Conservation (phyloP, 2,113 vertebrate genomes). For the Podarcis cretensis region DNA sequence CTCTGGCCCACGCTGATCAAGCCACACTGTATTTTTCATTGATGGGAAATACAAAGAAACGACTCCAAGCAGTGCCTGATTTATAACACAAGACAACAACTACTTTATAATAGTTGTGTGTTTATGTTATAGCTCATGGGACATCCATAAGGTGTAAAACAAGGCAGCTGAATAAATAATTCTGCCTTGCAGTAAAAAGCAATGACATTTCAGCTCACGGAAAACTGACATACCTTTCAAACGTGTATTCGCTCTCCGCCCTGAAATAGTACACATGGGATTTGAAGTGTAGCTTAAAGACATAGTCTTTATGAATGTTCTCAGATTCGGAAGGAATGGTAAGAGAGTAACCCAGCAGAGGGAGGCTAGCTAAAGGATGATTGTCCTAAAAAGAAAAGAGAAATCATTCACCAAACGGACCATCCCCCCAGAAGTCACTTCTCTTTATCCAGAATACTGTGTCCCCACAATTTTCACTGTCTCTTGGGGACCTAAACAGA, state of each 20-base stretch:
- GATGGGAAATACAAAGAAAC: too few species aligned
- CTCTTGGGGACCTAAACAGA: background rate
- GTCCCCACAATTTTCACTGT: background rate
- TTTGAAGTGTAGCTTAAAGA: slow-evolving; percentile 99
- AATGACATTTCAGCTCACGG: background rate
- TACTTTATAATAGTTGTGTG: too few species aligned
- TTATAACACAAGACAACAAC: too few species aligned
- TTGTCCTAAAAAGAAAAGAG: slow-evolving; percentile 82
- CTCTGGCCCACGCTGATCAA: too few species aligned
- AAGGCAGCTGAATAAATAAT: too few species aligned
- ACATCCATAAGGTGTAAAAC: too few species aligned
- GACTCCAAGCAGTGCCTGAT: too few species aligned
- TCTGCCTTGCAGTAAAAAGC: background rate
- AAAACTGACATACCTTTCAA: slow-evolving; percentile 85
- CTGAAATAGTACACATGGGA: slow-evolving; percentile 99
- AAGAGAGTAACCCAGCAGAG: slow-evolving; percentile 93
- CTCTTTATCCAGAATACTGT: background rate
- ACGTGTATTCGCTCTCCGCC: slow-evolving; percentile 96
- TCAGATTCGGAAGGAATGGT: slow-evolving; percentile 92
- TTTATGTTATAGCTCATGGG: too few species aligned
- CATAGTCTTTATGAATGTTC: slow-evolving; percentile 97
- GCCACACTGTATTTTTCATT: too few species aligned
- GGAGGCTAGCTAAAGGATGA: slow-evolving; percentile 96
- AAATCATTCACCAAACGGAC: background rate
- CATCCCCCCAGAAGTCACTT: background rate